Base-by-base conservation (phyloP, 2,888 invertebrate species). In the Drosophila pegasa region DNA sequence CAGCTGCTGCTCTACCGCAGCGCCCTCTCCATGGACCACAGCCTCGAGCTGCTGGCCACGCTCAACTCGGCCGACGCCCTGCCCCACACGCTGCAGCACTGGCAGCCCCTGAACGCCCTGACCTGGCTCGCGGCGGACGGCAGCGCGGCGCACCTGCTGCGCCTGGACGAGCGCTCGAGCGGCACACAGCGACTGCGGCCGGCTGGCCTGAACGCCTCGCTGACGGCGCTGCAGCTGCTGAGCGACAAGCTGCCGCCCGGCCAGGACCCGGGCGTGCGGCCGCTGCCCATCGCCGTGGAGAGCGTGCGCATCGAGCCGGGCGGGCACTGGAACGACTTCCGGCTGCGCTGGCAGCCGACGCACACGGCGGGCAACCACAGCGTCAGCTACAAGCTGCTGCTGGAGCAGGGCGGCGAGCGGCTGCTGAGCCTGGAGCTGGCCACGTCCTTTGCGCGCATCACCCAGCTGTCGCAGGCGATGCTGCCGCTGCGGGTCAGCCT, bases 271-370 rank as follows among this genome's bases (percentile, higher is more conserved):
- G 93, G 94, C 58, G 96, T 98, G 0, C 94, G 96, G 58, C 98
- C 98, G 0, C 94, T 95, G 73, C 93, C 94, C 0, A 95, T 98
- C 2, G 93, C 95, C 52, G 91, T 93, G 2, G 93, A 94, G 2
- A 95, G 95, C 0, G 94, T 98, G 57, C 92, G 91, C 48, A 95
- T 97, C 5, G 92, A 93, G 3, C 88, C 85, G 14, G 98, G 98
- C 0, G 98, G 98, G 0, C 94, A 94, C 16, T 97, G 96, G 95
- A 94, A 96, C 70, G 94, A 94, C 38, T 98, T 98, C 89, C 96
- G 96, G 79, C 94, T 98, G 41, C 95, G 95, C 2, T 98, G 98
- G 98, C 93, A 94, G 18, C 95, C 96, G 0, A 94, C 96, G 0
- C 93, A 92, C 0, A 94, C 95, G 56, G 95, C 96, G 4, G 97